Evolutionary conservation across 2,113 vertebrate genomes (phyloP), one percentile per base, ranked within the genome.

Genomic region (Colossoma macropomum): DNA sequence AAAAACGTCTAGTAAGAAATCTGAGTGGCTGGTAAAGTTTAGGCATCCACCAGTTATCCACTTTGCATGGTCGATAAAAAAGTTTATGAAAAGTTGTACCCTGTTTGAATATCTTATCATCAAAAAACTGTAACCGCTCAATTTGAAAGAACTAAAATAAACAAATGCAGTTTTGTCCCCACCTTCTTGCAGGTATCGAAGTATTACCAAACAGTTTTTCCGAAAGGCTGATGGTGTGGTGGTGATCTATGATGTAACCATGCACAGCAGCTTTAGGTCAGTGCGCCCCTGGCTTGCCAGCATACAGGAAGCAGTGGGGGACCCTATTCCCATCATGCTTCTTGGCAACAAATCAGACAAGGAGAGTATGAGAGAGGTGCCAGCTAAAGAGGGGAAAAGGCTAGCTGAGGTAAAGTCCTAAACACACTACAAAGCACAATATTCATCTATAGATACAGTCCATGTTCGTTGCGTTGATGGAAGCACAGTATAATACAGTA

Each of bases 151-250:
- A n/a, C 13, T 4, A 30, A 72, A 30, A 72, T 48, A 45, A 45
- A 15, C 3, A 59, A 69, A 21, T 2, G 2, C 52, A 3, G 13
- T 52, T 25, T 13, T 38, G 50, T 62, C 54, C 25, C 52, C 19
- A n/a, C 48, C 54, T 59, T 4, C 25, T n/a, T 70, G 12, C 88
- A 98, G 98, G 93, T 99, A 96, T 81, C 93, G 92, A 77, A 97
- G 97, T 87, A 96, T 98, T 85, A 96, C 97, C 70, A 98, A 97
- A 88, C 97, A 98, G 92, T 98, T 98, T 92, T 98, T 98, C 86
- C 93, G 97, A 54, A 98, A 97, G 91, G 97, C 96, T 0, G 97
- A 99, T 15, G 97, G 96, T 0, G 95, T 98, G 80, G 92, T 97
- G 71, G 87, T 98, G 86, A 95, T 97, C 94, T 98, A 98, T 1